Conservation (phyloP, 2,888 invertebrate genomes). For the Sinodicranocentrus sp. region DNA sequence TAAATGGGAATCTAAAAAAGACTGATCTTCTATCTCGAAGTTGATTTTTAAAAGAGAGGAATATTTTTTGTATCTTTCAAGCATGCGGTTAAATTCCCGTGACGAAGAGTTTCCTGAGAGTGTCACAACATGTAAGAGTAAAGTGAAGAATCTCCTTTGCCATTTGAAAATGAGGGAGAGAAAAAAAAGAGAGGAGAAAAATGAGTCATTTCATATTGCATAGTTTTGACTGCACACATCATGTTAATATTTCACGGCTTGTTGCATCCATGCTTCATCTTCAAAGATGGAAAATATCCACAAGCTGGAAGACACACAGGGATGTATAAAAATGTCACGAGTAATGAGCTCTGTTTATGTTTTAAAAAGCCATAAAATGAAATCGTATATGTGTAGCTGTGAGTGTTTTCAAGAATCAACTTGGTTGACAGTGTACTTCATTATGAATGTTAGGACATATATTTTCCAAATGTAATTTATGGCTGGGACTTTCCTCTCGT, state of each 20-base stretch:
- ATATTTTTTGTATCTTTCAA: no score
- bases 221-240: not conserved
- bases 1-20: no score
- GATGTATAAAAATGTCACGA: conserved; percentile 30
- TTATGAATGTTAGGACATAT: conserved; percentile 23
- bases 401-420: conserved; percentile 34
- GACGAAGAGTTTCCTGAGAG: conserved; percentile 50
- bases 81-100: conserved; percentile 58
- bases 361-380: conserved; percentile 54
- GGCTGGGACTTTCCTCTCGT: not conserved
- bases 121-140: conserved; percentile 48
- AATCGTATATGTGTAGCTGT: conserved; percentile 25
- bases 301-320: not conserved
- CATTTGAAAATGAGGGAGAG: conserved; percentile 2
- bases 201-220: conserved; percentile 6
- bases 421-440: conserved; percentile 42
- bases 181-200: no score
- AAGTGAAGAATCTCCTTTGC: conserved; percentile 33
- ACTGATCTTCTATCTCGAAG: no score
- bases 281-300: not conserved
- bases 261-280: not conserved
- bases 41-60: no score
- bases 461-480: conserved; percentile 43
- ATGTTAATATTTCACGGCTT: conserved; percentile 51
- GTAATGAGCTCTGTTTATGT: conserved; percentile 44